Base-by-base conservation (phyloP, 2,888 invertebrate genomes). In the Patella depressa region DNA sequence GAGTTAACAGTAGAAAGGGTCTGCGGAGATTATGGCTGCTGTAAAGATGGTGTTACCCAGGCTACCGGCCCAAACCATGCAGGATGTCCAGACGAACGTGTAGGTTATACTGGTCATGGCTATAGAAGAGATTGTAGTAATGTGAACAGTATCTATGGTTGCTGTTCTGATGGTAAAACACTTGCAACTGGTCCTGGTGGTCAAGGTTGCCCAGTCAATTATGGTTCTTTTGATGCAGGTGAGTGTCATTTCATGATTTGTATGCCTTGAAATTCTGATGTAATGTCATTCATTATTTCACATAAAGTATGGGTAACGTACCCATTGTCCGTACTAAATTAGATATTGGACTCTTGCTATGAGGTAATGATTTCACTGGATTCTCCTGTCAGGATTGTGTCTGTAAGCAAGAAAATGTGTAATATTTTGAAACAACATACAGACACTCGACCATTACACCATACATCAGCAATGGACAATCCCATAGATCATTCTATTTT, bases 11-110 rank as follows among this genome's bases (percentile, higher is more conserved):
- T 81, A 24, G 80, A 82, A 75, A 76, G 80, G 17, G 72, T 77
- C 75, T 85, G 83, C 74, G 78, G 83, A 0, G 76, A 75, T n/a
- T 95, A 94, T 89, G 98, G 98, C 2, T 98, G 98, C 89, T 98
- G 98, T 88, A 94, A 94, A 3, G 98, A 98, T 89, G 94, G 94
- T 3, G 92, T 94, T 85, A 96, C 96, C 0, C 94, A 97, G 0
- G 96, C 98, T 1, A 96, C 96, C 88, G 98, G 98, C 2, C 78
- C 80, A 14, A 94, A 94, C 85, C 92, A 93, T 71, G 95, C 96
- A 91, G 98, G 97, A 11, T 89, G 88, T 81, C 74, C 71, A 9
- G 73, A 72, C 34, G 71, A 53, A 4, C 45, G 71, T 71, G 71
- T n/a, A 1, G 24, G 54, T 73, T 24, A 12, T 29, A 29, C n/a